These are phyloP conservation scores for Peromyscus nudipes DNA, from an alignment of 2,797 vertebrate genomes.

Conservation along the genomic window DNA sequence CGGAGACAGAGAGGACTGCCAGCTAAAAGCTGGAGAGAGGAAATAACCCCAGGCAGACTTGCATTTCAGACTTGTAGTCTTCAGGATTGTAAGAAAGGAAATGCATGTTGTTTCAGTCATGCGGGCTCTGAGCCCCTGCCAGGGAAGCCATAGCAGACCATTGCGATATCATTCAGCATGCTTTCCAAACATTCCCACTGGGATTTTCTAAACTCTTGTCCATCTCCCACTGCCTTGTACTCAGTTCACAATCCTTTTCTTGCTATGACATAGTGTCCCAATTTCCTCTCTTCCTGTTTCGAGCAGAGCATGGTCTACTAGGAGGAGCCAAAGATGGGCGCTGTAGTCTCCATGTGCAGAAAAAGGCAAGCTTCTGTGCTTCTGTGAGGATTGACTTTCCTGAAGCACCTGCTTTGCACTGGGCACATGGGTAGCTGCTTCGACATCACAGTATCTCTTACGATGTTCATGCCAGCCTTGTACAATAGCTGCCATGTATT, in stretches of 20 bases:
- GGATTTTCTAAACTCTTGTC: neutral
- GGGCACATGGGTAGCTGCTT: neutral
- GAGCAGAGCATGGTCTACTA: neutral
- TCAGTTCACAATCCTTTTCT: neutral
- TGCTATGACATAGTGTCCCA: neutral
- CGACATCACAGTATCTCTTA: neutral
- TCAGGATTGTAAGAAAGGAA: neutral
- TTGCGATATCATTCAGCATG: neutral
- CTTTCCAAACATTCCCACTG: neutral
- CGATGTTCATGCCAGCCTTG: neutral
- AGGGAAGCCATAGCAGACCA: neutral
- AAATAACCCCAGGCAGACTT: fast-evolving
- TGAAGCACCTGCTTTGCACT: neutral
- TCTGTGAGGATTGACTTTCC: neutral
- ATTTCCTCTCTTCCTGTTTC: neutral
- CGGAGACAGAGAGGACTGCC: neutral
- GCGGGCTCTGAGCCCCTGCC: neutral
- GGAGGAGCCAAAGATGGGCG: neutral
- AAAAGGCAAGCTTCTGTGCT: neutral
- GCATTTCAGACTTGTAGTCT: neutral
- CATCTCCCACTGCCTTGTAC: neutral
- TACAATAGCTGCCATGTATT: neutral
- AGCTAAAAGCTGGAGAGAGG: neutral
- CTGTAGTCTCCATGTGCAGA: fast-evolving
- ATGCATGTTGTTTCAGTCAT: neutral